phyloP scores from a whole-genome alignment of 2,113 vertebrate genomes.

The Etia nguti region DNA sequence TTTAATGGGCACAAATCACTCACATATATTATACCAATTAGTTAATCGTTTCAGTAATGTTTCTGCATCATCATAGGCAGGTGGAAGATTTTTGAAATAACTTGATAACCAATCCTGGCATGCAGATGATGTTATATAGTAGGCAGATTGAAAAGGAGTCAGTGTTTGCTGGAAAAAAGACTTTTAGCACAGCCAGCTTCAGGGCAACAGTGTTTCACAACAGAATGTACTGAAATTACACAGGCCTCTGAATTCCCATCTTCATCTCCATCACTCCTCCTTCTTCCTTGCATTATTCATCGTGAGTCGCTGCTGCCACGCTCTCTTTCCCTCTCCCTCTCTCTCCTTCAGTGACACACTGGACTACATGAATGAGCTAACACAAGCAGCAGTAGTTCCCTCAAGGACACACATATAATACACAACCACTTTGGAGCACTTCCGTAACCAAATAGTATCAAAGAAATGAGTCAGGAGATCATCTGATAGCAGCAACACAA shows the following conservation, averaged over 20 bases:
- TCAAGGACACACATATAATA: slow-evolving; percentile 1
- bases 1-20: not conserved
- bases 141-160: not conserved
- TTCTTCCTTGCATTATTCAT: slow-evolving; percentile 28
- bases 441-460: slow-evolving; percentile 25
- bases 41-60: not conserved
- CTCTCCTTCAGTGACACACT: not conserved
- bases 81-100: not conserved
- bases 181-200: not conserved
- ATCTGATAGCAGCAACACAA: slow-evolving; percentile 1
- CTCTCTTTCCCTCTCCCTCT: not conserved
- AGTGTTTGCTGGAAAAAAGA: not conserved
- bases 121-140: not conserved
- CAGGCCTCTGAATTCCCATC: slow-evolving; percentile 16
- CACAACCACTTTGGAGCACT: slow-evolving; percentile 36
- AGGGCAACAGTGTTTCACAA: not conserved
- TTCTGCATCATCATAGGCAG: not conserved
- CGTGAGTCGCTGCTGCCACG: not conserved
- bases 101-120: not conserved
- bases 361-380: slow-evolving; percentile 32
- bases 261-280: not conserved
- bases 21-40: not conserved
- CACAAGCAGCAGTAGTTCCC: not conserved
- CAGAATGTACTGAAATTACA: not conserved
- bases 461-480: slow-evolving; percentile 25